Base-by-base conservation (phyloP, 2,797 vertebrate species). In the Eptatretus atami region DNA sequence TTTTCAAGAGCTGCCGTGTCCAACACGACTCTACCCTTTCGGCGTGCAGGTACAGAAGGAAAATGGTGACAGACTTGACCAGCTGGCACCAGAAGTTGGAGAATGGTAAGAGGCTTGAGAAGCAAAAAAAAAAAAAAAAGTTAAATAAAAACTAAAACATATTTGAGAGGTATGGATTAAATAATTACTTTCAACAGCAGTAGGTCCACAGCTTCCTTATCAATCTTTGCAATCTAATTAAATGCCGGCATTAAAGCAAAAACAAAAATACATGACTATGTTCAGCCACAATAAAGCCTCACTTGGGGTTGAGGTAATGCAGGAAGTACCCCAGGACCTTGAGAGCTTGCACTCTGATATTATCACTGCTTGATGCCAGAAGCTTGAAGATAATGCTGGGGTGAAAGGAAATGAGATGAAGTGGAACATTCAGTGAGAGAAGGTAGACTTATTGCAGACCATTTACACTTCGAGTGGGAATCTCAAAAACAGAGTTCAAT, bases 251-350 rank as follows among this genome's bases (percentile, higher is more conserved):
- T 44, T 44, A 44, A 44, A 44, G 31, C 31, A 44, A 44, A 44
- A 44, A 44, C 31, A 44, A 44, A 44, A 44, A 44, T 44, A 44
- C 6, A 44, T 44, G 31, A 44, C 31, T 44, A 44, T 44, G 4
- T 44, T 44, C 31, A 44, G 31, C 31, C 31, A 44, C 31, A 44
- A 44, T 44, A 44, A 66, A 25, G 70, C 78, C 78, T 76, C 73
- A 81, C 80, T 80, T 81, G 11, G 78, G 75, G 15, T 74, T 66
- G 2, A 81, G 72, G 67, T 81, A 75, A 66, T 79, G 88, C 71
- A 96, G 75, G 75, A 96, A 94, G 75, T 90, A 96, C 14, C 88
- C 86, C 80, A 96, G 68, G 65, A 88, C 84, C 77, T 96, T 98
- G 9, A 98, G 81, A 53, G 85, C 77, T 76, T 98, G 92, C 63